A percentile compares a stretch with the other conserved stretches of the same genome.
Conservation (phyloP, 2,113 vertebrate genomes). For the Cervus canadensis region DNA sequence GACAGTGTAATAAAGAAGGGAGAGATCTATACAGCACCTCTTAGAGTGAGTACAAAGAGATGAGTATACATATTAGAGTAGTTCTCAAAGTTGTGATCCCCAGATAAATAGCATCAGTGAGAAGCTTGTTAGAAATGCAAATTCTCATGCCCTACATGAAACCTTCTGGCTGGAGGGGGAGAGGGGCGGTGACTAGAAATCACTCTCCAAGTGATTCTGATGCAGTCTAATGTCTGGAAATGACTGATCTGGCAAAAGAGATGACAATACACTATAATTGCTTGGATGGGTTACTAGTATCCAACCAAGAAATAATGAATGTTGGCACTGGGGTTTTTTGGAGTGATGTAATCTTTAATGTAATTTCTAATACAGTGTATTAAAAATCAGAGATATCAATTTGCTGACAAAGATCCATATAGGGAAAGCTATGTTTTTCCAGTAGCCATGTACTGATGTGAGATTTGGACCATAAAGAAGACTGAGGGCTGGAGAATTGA, state of each 20-base stretch:
- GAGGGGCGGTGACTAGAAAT: neutral
- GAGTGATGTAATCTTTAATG: neutral
- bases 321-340: neutral
- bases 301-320: neutral
- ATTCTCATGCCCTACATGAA: neutral
- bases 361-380: neutral
- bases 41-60: neutral
- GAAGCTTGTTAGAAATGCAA: neutral
- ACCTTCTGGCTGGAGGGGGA: rapidly evolving
- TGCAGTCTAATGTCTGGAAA: neutral
- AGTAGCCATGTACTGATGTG: neutral
- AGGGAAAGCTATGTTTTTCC: neutral
- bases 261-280: neutral
- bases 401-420: neutral
- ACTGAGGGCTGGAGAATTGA: neutral
- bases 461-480: neutral
- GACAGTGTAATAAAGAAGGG: neutral
- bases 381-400: neutral
- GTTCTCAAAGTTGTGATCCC: neutral
- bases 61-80: neutral
- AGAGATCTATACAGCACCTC: neutral
- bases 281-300: neutral
- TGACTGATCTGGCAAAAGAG: neutral
- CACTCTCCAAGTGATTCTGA: neutral
- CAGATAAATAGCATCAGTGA: neutral